These are phyloP conservation scores for Orthosia incerta DNA, from an alignment of 2,888 invertebrate species.

Conservation along the genomic window DNA sequence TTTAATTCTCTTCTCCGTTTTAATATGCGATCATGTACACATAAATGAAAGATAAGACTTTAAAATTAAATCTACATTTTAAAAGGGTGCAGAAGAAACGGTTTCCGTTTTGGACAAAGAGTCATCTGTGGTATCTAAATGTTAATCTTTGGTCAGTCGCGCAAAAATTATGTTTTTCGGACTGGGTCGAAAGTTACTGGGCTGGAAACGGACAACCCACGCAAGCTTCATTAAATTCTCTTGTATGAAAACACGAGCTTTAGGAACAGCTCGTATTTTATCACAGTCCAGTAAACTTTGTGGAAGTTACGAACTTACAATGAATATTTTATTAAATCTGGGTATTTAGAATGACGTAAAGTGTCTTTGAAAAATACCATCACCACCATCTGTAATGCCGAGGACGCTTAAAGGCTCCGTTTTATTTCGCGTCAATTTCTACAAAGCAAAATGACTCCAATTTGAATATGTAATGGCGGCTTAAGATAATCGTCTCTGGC, in stretches of 20 bases:
- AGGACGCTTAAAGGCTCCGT: conserved; percentile 85
- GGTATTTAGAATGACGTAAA: conserved; percentile 54
- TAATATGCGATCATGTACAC: conserved; percentile 33
- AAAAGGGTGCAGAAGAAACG: conserved; percentile 78
- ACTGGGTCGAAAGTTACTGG: conserved; percentile 80
- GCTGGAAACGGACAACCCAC: conserved; percentile 78
- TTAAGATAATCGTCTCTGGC: conserved; percentile 90
- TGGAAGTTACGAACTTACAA: conserved; percentile 3
- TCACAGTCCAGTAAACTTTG: conserved; percentile 53
- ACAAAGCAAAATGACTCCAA: conserved; percentile 90
- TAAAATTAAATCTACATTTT: conserved; percentile 68
- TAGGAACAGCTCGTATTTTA: conserved; percentile 62
- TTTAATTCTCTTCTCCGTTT: neutral
- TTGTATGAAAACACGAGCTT: conserved; percentile 63
- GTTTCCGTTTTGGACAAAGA: conserved; percentile 84
- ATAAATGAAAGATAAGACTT: conserved; percentile 44
- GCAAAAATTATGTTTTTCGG: conserved; percentile 91
- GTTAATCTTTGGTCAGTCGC: conserved; percentile 90
- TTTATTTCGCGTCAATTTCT: conserved; percentile 91
- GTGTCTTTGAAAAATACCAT: conserved; percentile 79
- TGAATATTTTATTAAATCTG: conserved; percentile 48
- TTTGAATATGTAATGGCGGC: conserved; percentile 91
- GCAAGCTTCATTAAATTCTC: conserved; percentile 84
- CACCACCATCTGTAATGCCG: conserved; percentile 79
- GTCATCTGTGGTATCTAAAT: conserved; percentile 87